Evolutionary conservation across 2,113 vertebrate species (phyloP), one percentile per base, ranked within the genome.

Genomic region (Hippotragus niger): DNA sequence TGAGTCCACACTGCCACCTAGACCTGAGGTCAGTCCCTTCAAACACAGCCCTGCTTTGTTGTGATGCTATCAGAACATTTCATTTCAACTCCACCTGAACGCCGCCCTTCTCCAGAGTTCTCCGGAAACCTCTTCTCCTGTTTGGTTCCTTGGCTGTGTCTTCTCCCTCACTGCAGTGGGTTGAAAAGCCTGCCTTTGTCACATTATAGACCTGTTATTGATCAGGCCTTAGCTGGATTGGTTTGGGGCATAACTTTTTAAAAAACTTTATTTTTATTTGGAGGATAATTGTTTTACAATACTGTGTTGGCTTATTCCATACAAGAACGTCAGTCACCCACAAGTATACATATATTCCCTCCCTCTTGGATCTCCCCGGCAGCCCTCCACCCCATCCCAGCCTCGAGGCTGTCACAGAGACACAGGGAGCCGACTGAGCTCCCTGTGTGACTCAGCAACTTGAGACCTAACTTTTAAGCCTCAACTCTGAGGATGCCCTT

Each of bases 281-380:
- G 71, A 40, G 21, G 23, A 76, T 76, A 43, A 43, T 43, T 76
- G 67, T 27, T 76, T 27, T 76, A 76, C 71, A 14, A 27, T 43
- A 14, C 43, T 14, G 6, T 76, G 71, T 25, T 76, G 71, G 71
- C 71, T 27, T 27, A 25, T 76, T 43, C 21, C 36, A 43, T 14
- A 27, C 12, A 43, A 76, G 11, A 76, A 27, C 1, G 23, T 4
- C n/a, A 71, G 0, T 27, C 36, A 27, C 11, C 23, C 12, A 3
- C 11, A 27, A 43, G 21, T 43, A 14, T 27, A 27, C 12, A 0
- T 5, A 14, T 27, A 27, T 25, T 13, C 23, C 71, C 71, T 27
- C 40, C 67, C 12, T 43, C 71, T 27, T 25, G 5, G 43, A 23
- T 3, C 23, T 76, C 21, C 36, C 5, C 21, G 23, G 0, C 23